Base-by-base conservation (phyloP, 2,113 vertebrate genomes). In the Carassius auratus region DNA sequence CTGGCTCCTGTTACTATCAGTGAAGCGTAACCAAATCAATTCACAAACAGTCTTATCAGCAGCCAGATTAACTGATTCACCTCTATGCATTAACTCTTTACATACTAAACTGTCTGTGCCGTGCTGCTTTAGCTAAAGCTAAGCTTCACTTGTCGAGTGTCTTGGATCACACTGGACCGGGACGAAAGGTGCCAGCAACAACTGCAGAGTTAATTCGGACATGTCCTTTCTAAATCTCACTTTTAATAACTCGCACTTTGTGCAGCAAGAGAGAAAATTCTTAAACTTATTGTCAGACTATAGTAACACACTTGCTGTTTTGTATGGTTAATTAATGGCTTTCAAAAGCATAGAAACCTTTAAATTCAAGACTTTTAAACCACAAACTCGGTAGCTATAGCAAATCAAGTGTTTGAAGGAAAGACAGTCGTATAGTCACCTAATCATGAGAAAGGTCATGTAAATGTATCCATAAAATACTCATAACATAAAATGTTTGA, bases 231-330 rank as follows among this genome's bases (percentile, higher is more conserved):
- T 92, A 91, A 95, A 95, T 95, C 94, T 94, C 93, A 93, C 92
- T 95, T 95, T 95, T 94, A 93, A 95, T 95, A 94, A 94, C 94
- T 38, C 93, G 93, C 92, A 93, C 93, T 95, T 94, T 95, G 93
- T 94, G 95, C 93, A 91, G 93, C 91, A 91, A 93, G 93, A 93
- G 92, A 94, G 68, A 85, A 94, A 62, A 62, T n/a, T 61, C 8
- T 23, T 62, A 23, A 1, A 12, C 26, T 12, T 64, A 62, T 12
- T 4, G 2, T 13, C 61, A 64, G 23, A 64, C n/a, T 64, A 13
- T 66, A 15, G 26, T 33, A 66, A 33, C 26, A 30, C 5, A 52
- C 50, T 52, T 52, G 5, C 5, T 7, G 4, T 17, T 17, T 68
- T 68, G 13, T 30, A 33, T 68, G 14, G 2, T 33, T 7, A 68